Conservation (phyloP, 2,797 vertebrate genomes). For the Tiaroga cobitis region DNA sequence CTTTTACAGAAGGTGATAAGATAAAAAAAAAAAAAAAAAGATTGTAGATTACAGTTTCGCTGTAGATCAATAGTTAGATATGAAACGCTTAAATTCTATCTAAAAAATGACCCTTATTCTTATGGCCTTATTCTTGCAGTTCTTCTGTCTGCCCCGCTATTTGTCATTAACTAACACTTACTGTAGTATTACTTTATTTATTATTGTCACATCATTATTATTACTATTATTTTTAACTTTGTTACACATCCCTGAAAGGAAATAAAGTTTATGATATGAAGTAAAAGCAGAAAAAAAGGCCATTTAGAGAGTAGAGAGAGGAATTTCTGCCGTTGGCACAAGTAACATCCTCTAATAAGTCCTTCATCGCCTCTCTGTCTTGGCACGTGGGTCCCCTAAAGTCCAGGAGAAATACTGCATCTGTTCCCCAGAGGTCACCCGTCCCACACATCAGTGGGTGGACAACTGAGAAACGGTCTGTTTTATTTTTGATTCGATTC, state of each 20-base stretch:
- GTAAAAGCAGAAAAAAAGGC: conserved; percentile 74
- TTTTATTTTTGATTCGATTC: conserved; percentile 53
- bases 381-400: conserved; percentile 75
- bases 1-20: conserved; percentile 10
- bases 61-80: conserved; percentile 67
- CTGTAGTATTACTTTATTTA: conserved; percentile 66
- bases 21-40: conserved; percentile 38
- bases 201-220: conserved; percentile 71
- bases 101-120: conserved; percentile 35
- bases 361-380: conserved; percentile 68
- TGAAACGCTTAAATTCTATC: conserved; percentile 66
- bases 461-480: conserved; percentile 65
- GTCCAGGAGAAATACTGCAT: conserved; percentile 79
- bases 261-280: conserved; percentile 74
- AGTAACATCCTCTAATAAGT: conserved; percentile 65
- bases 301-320: conserved; percentile 74
- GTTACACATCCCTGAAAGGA: conserved; percentile 74
- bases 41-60: conserved; percentile 73
- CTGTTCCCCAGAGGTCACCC: conserved; percentile 61
- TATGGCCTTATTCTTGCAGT: conserved; percentile 65
- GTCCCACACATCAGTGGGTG: conserved; percentile 60
- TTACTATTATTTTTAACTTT: conserved; percentile 71
- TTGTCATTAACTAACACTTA: conserved; percentile 68
- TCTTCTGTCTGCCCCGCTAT: conserved; percentile 50
- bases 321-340: conserved; percentile 64